Percentiles rank a stretch among this genome's conserved stretches.
These are phyloP conservation scores for Eurois occulta DNA, from an alignment of 2,888 invertebrate species.

Conservation along the genomic window DNA sequence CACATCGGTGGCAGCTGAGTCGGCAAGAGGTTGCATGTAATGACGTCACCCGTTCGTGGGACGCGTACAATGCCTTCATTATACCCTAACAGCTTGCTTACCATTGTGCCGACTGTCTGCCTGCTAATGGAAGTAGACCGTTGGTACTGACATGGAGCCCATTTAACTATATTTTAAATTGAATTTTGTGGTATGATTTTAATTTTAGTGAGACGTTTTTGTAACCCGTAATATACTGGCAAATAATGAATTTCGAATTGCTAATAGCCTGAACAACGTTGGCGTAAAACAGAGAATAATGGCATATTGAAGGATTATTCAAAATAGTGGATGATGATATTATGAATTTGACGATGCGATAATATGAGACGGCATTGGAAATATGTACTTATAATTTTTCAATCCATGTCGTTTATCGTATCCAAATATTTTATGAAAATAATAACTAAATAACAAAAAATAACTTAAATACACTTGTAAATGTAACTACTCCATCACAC, in stretches of 20 bases:
- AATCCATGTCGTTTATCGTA: not conserved
- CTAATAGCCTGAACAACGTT: not conserved
- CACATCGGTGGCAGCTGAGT: constrained; percentile 74
- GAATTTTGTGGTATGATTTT: constrained; percentile 22
- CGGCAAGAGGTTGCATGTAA: constrained; percentile 82
- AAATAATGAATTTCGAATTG: not conserved
- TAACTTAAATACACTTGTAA: not conserved
- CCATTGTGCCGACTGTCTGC: constrained; percentile 81
- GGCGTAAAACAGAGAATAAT: too few relatives aligned
- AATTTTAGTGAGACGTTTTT: constrained; percentile 20
- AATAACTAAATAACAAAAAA: not conserved
- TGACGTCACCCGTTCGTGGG: constrained; percentile 81
- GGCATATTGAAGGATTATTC: not conserved
- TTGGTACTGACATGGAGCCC: constrained; percentile 63
- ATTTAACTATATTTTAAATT: constrained; percentile 53
- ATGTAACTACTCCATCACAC: not conserved
- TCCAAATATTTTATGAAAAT: not conserved
- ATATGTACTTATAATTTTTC: not conserved
- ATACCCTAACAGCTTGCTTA: constrained; percentile 85
- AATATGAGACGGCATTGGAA: not conserved
- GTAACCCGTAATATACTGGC: not conserved
- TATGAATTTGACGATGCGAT: not conserved
- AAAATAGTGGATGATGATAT: not conserved
- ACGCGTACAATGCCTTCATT: constrained; percentile 86
- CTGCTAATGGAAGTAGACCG: constrained; percentile 81